Evolutionary conservation across 2,888 invertebrate species (phyloP).

Genomic region (Seira sanloemensis): DNA sequence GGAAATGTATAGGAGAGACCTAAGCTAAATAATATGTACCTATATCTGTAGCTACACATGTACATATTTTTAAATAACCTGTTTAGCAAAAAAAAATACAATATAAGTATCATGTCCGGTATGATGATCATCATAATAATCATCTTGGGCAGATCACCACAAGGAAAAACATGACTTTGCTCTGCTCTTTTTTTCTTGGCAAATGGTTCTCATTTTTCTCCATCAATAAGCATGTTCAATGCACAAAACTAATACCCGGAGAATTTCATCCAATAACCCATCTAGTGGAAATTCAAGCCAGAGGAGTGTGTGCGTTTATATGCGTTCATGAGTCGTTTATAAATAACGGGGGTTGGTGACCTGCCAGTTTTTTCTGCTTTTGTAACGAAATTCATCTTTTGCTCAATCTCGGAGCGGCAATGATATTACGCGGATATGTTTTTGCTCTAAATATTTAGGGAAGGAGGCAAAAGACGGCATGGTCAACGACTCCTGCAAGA

Average conservation of each 20-base stretch:
- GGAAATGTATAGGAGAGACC: not conserved
- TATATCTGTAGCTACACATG: not conserved
- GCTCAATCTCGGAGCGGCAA: too few relatives aligned
- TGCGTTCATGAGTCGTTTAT: constrained; percentile 1
- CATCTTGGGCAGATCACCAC: not conserved
- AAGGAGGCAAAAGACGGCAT: too few relatives aligned
- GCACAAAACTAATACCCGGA: not conserved
- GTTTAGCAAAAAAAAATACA: not conserved
- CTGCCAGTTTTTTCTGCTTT: constrained; percentile 27
- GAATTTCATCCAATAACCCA: not conserved
- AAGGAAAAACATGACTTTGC: constrained; percentile 8
- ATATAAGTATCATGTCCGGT: not conserved
- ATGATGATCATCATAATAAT: constrained; percentile 11
- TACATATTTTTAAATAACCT: not conserved
- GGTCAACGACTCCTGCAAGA: too few relatives aligned
- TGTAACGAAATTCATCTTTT: too few relatives aligned
- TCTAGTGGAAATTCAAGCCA: too few relatives aligned
- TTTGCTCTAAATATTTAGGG: too few relatives aligned
- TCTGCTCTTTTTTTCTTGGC: constrained; percentile 6
- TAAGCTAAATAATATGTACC: not conserved
- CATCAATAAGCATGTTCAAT: not conserved
- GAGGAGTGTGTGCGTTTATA: not conserved
- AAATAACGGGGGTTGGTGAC: constrained; percentile 27
- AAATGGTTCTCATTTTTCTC: not conserved
- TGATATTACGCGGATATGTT: too few relatives aligned